These are phyloP conservation scores for Lethrus apterus DNA, from an alignment of 1,140 invertebrate genomes.

Conservation along the genomic window DNA sequence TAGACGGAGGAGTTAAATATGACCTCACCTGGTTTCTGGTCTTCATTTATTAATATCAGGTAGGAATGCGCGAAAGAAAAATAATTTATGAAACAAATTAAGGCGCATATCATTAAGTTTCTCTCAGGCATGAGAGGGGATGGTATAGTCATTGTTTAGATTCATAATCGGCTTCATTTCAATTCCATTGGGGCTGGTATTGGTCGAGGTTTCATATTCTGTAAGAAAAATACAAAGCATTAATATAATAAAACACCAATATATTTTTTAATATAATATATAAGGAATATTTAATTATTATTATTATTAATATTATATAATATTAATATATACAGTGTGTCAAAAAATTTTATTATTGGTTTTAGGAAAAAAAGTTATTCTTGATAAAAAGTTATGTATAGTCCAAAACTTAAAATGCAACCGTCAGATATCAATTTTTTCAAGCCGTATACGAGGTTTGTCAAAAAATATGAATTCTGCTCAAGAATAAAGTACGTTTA, in stretches of 20 bases:
- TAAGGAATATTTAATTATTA: background rate
- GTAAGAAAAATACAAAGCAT: background rate
- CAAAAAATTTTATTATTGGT: too few relatives aligned
- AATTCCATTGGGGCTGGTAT: background rate
- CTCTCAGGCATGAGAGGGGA: constrained; percentile 18
- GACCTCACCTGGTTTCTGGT: constrained; percentile 56
- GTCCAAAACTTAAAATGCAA: too few relatives aligned
- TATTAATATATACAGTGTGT: too few relatives aligned
- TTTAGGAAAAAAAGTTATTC: too few relatives aligned
- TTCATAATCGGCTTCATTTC: constrained; percentile 12
- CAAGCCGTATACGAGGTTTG: too few relatives aligned
- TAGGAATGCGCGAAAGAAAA: constrained; percentile 41
- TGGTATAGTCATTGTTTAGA: constrained; percentile 19
- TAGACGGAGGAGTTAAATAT: constrained; percentile 77
- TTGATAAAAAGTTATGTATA: too few relatives aligned
- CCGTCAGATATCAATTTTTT: too few relatives aligned
- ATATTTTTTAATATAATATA: background rate
- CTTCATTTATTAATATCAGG: constrained; percentile 63
- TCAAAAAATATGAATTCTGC: too few relatives aligned
- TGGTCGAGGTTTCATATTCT: constrained; percentile 4
- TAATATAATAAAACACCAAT: background rate
- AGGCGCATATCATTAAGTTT: constrained; percentile 1
- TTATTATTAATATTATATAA: too few relatives aligned
- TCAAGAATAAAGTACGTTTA: too few relatives aligned
- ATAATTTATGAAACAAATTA: constrained; percentile 14